Percentiles rank a stretch among this genome's conserved stretches.
Evolutionary conservation across 2,797 vertebrate species (phyloP).

Genomic region (Pangasius krempfi): DNA sequence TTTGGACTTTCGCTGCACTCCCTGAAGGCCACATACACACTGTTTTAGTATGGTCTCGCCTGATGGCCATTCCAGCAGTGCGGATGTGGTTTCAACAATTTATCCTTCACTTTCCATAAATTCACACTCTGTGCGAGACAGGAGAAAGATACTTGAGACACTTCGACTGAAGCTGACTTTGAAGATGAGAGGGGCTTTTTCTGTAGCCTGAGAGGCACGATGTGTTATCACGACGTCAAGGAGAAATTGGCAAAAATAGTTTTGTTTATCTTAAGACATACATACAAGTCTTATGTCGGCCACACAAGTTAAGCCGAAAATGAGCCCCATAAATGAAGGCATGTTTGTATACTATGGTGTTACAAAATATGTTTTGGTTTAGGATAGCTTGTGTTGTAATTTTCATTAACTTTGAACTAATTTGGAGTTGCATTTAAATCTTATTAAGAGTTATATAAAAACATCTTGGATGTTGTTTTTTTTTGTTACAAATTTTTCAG

Average conservation of each 20-base stretch:
- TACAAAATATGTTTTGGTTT: neutral
- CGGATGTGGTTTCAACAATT: constrained; percentile 69
- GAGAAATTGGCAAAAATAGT: constrained; percentile 33
- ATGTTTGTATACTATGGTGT: neutral
- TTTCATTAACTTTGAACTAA: neutral
- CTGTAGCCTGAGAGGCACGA: constrained; percentile 26
- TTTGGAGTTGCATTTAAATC: neutral
- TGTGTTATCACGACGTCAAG: constrained; percentile 40
- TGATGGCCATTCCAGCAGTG: constrained; percentile 57
- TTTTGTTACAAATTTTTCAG: neutral
- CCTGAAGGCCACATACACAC: constrained; percentile 60
- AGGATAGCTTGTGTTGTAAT: neutral
- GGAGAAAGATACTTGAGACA: constrained; percentile 41
- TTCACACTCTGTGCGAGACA: constrained; percentile 56
- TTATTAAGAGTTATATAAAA: neutral
- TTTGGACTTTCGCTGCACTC: constrained; percentile 38
- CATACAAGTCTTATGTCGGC: neutral
- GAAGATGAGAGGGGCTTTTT: constrained; percentile 43
- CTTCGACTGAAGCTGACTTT: constrained; percentile 33
- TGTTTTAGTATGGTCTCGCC: constrained; percentile 60
- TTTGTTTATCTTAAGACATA: constrained; percentile 3
- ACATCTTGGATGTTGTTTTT: neutral
- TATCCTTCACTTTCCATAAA: constrained; percentile 68
- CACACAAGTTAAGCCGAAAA: neutral
- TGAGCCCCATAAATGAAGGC: neutral